Percentiles rank a stretch among this genome's conserved stretches.
These are phyloP conservation scores for Agapornis roseicollis DNA, from an alignment of 2,113 vertebrate genomes.

Conservation along the genomic window DNA sequence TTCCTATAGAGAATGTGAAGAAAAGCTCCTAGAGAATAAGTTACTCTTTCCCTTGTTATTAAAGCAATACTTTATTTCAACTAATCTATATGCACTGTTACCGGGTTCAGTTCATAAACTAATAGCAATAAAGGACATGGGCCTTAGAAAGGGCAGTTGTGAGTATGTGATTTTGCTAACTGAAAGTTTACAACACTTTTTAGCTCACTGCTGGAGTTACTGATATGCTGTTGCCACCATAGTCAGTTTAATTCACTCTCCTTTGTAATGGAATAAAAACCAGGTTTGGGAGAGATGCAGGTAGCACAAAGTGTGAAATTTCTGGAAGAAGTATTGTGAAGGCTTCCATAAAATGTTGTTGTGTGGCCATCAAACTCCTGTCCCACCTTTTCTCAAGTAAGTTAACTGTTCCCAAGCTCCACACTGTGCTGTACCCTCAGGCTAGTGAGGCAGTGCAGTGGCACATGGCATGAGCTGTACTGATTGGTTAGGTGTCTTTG, in stretches of 20 bases:
- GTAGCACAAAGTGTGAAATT: neutral
- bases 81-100: neutral
- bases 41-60: neutral
- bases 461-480: neutral
- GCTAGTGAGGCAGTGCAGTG: accelerated
- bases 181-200: neutral
- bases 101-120: neutral
- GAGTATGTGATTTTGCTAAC: neutral
- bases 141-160: neutral
- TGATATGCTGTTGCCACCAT: neutral
- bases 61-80: neutral
- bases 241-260: neutral
- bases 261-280: neutral
- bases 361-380: neutral
- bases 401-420: neutral
- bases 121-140: neutral
- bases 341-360: neutral
- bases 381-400: neutral
- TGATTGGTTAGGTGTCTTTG: accelerated
- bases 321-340: neutral
- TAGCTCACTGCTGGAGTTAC: neutral
- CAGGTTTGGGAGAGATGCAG: neutral
- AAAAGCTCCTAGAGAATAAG: neutral
- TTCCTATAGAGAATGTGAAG: neutral
- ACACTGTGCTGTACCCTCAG: accelerated